Conservation (phyloP, 1,140 invertebrate species). For the Bombus consobrinus region DNA sequence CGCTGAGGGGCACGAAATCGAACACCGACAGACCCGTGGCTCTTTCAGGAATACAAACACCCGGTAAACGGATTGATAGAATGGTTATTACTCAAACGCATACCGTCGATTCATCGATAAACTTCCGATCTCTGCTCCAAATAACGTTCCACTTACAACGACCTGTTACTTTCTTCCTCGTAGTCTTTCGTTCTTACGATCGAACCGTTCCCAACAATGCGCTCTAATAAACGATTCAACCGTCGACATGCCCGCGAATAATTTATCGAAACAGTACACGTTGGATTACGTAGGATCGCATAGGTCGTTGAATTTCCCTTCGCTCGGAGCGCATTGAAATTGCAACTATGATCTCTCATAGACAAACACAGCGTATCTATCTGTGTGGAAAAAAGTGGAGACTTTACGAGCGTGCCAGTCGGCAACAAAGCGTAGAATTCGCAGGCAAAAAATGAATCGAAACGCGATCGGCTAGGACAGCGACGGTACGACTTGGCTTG, state of each 20-base stretch:
- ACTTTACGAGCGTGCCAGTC: not conserved
- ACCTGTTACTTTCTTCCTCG: too few relatives aligned
- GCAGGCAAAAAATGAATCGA: slow-evolving; percentile 23
- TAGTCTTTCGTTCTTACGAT: too few relatives aligned
- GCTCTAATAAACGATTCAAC: not conserved
- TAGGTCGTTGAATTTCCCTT: too few relatives aligned
- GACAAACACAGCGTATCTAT: too few relatives aligned
- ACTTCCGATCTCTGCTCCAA: too few relatives aligned
- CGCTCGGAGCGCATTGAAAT: too few relatives aligned
- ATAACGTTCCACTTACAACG: too few relatives aligned
- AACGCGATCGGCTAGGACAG: slow-evolving; percentile 23
- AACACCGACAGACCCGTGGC: not conserved
- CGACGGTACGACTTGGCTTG: not conserved
- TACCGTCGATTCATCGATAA: not conserved
- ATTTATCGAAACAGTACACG: not conserved
- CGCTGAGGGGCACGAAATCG: slow-evolving; percentile 46
- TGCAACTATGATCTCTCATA: too few relatives aligned
- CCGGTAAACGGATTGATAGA: not conserved
- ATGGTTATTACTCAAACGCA: not conserved
- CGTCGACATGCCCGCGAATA: not conserved
- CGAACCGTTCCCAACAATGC: not conserved
- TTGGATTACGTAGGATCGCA: not conserved
- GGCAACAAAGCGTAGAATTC: not conserved
- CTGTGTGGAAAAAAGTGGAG: not conserved
- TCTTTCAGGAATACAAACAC: not conserved